These are phyloP conservation scores for Lasioglossum pauxillum DNA, from an alignment of 2,888 invertebrate genomes.

Conservation along the genomic window DNA sequence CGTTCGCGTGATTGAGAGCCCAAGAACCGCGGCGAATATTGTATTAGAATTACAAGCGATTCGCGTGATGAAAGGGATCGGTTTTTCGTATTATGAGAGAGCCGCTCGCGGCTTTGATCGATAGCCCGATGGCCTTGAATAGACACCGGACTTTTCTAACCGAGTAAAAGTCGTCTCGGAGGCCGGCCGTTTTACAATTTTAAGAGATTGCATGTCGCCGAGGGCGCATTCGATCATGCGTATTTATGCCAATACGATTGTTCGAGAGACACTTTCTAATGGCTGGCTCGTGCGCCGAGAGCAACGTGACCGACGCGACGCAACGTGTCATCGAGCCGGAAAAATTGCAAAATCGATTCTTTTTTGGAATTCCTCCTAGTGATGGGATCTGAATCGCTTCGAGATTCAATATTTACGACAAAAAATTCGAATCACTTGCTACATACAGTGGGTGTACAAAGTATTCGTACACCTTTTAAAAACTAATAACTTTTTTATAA, in stretches of 20 bases:
- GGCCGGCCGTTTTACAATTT: slow-evolving; percentile 54
- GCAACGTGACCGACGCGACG: not conserved
- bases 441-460: too few species aligned
- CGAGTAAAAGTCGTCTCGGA: slow-evolving; percentile 73
- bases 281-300: not conserved
- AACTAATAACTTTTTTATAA: too few species aligned
- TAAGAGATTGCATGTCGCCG: slow-evolving; percentile 64
- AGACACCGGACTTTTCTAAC: slow-evolving; percentile 72
- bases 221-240: slow-evolving; percentile 46
- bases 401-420: too few species aligned
- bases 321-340: too few species aligned
- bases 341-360: too few species aligned
- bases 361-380: too few species aligned
- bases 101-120: slow-evolving; percentile 73
- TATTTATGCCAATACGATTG: slow-evolving; percentile 46
- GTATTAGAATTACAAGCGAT: slow-evolving; percentile 64
- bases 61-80: slow-evolving; percentile 63
- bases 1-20: not conserved
- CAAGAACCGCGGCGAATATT: slow-evolving; percentile 33
- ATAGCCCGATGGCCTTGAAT: slow-evolving; percentile 79
- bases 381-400: too few species aligned
- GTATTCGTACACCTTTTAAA: too few species aligned
- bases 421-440: too few species aligned
- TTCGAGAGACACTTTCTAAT: slow-evolving; percentile 52
- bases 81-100: slow-evolving; percentile 69